These are phyloP conservation scores for Ptychadena robeensis DNA, from an alignment of 2,797 vertebrate genomes.

Conservation along the genomic window DNA sequence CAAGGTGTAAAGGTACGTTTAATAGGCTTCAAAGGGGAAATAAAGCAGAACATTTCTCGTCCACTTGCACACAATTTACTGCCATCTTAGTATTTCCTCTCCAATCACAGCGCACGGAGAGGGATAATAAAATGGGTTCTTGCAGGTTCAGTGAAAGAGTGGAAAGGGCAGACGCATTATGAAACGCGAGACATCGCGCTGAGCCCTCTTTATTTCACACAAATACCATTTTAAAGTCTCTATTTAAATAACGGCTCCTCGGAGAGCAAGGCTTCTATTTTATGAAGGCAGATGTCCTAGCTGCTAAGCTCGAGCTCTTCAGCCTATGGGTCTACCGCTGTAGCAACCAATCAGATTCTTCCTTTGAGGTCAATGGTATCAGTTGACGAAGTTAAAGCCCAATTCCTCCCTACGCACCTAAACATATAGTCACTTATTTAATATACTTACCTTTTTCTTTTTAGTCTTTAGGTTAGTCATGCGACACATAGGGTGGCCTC, in stretches of 20 bases:
- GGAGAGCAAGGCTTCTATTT: not conserved
- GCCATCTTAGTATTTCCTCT: constrained; percentile 46
- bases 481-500: too few relatives aligned
- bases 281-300: constrained; percentile 6
- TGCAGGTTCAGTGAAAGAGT: constrained; percentile 45
- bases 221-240: constrained; percentile 47
- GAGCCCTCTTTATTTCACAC: constrained; percentile 10
- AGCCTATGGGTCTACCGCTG: too few relatives aligned
- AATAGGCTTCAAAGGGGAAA: constrained; percentile 61
- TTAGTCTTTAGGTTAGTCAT: too few relatives aligned
- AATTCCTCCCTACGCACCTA: too few relatives aligned
- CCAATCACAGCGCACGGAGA: constrained; percentile 47
- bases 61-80: constrained; percentile 59
- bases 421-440: too few relatives aligned
- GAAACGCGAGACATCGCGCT: constrained; percentile 31
- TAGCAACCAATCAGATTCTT: too few relatives aligned
- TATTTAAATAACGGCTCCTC: constrained; percentile 35
- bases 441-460: too few relatives aligned
- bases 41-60: constrained; percentile 50
- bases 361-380: too few relatives aligned
- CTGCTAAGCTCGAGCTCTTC: too few relatives aligned
- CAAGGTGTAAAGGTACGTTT: constrained; percentile 58
- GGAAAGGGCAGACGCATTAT: constrained; percentile 45
- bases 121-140: constrained; percentile 54
- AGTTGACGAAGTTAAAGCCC: too few relatives aligned